phyloP scores from a whole-genome alignment of 2,888 invertebrate genomes.

The Melolontha melolontha region DNA sequence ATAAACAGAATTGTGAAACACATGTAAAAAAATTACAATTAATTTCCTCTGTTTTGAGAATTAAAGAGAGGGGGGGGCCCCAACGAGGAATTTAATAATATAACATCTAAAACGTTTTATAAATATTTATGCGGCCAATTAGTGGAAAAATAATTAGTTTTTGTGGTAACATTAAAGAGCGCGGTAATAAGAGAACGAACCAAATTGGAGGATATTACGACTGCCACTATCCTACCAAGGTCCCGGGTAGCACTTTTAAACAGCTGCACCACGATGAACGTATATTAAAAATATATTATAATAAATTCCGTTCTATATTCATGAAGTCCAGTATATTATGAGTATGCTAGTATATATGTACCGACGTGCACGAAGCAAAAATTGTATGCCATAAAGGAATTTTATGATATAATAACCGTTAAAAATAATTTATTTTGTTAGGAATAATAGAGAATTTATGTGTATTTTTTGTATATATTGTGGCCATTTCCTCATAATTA shows the following conservation, averaged over 20 bases:
- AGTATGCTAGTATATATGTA: not conserved
- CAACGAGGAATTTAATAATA: slow-evolving; percentile 10
- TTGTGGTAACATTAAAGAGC: slow-evolving; percentile 42
- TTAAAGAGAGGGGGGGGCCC: not conserved
- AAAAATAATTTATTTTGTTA: slow-evolving; percentile 21
- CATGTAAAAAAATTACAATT: slow-evolving; percentile 34
- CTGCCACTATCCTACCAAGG: slow-evolving; percentile 5
- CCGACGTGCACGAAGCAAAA: slow-evolving; percentile 4
- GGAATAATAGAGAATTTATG: slow-evolving; percentile 1
- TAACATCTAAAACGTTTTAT: slow-evolving; percentile 40
- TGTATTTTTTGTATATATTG: too few relatives aligned
- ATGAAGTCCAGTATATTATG: slow-evolving; percentile 41
- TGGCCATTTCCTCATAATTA: too few relatives aligned
- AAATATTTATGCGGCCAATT: slow-evolving; percentile 45
- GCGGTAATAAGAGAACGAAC: slow-evolving; percentile 30
- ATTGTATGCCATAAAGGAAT: slow-evolving; percentile 19
- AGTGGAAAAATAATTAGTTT: slow-evolving; percentile 46
- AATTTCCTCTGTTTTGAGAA: not conserved
- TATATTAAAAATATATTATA: slow-evolving; percentile 48
- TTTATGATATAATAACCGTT: slow-evolving; percentile 26
- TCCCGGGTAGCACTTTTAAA: slow-evolving; percentile 32
- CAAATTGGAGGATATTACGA: slow-evolving; percentile 39
- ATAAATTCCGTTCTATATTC: slow-evolving; percentile 46
- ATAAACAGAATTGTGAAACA: slow-evolving; percentile 25
- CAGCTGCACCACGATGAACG: slow-evolving; percentile 44